These are phyloP conservation scores for Salticus scenicus DNA, from an alignment of 2,888 invertebrate species.

Conservation along the genomic window DNA sequence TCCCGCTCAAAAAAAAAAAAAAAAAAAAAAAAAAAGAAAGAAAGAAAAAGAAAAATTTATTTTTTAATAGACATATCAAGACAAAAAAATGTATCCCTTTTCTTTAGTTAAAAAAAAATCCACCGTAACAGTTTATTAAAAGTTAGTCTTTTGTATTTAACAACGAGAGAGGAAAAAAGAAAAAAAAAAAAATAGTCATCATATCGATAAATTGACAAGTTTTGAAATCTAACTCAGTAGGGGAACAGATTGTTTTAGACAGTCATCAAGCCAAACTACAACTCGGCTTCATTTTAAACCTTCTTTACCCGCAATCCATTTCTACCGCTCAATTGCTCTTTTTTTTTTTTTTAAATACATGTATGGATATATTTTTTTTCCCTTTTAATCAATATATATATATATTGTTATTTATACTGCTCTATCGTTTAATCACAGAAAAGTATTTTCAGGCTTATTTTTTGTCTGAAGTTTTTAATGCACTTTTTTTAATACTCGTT, in stretches of 20 bases:
- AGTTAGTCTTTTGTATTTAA: not conserved
- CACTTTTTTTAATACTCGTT: not conserved
- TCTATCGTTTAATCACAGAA: slow-evolving; percentile 3
- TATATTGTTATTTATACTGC: not conserved
- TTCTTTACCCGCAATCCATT: not conserved
- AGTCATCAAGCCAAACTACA: not conserved
- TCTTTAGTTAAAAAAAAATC: no score
- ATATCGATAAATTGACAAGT: not conserved
- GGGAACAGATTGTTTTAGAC: not conserved
- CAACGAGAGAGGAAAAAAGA: not conserved
- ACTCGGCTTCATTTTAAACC: not conserved
- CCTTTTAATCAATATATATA: slow-evolving; percentile 3
- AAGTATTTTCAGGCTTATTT: not conserved
- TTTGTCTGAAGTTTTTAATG: slow-evolving; percentile 7
- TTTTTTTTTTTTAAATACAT: not conserved
- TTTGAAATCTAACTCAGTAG: not conserved
- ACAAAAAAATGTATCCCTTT: no score
- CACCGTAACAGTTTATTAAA: not conserved
- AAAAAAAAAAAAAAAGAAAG: no score
- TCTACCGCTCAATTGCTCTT: not conserved
- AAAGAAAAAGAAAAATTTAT: no score
- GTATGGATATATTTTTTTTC: not conserved
- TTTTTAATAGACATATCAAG: no score
- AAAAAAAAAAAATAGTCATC: not conserved
- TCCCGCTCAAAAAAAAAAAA: no score